phyloP scores from a whole-genome alignment of 2,797 vertebrate genomes.

The Halcyon chelicuti region DNA sequence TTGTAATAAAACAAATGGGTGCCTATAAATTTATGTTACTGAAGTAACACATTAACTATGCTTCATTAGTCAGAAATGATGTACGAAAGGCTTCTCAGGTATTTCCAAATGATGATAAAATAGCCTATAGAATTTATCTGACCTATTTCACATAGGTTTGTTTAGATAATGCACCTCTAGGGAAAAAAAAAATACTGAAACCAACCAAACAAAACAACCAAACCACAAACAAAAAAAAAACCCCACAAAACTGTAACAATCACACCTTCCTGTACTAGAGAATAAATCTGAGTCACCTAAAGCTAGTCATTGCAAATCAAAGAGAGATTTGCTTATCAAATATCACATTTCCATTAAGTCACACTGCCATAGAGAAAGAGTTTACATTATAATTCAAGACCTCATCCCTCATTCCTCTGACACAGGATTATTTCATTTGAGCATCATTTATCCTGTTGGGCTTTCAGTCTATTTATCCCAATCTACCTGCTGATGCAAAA shows the following conservation, averaged over 20 bases:
- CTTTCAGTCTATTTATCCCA: conserved; percentile 65
- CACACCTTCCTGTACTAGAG: not conserved
- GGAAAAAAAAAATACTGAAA: not conserved
- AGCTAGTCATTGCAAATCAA: conserved; percentile 45
- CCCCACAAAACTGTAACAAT: not conserved
- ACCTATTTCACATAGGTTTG: not conserved
- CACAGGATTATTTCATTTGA: conserved; percentile 36
- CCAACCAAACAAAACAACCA: too few species aligned
- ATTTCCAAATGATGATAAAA: not conserved
- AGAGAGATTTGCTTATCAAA: conserved; percentile 44
- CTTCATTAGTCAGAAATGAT: not conserved
- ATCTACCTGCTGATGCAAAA: not conserved
- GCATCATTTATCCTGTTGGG: conserved; percentile 50
- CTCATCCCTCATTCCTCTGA: conserved; percentile 59
- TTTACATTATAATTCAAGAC: conserved; percentile 58
- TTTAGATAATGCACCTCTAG: not conserved
- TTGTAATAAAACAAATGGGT: not conserved
- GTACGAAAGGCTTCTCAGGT: not conserved
- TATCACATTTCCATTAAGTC: conserved; percentile 46
- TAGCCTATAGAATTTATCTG: not conserved
- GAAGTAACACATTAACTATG: not conserved
- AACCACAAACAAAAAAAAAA: too few species aligned
- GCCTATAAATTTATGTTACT: not conserved
- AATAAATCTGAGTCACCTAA: conserved; percentile 10
- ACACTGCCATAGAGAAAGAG: conserved; percentile 28